Conservation (phyloP, 2,888 invertebrate genomes). For the Charanyca ferruginea region DNA sequence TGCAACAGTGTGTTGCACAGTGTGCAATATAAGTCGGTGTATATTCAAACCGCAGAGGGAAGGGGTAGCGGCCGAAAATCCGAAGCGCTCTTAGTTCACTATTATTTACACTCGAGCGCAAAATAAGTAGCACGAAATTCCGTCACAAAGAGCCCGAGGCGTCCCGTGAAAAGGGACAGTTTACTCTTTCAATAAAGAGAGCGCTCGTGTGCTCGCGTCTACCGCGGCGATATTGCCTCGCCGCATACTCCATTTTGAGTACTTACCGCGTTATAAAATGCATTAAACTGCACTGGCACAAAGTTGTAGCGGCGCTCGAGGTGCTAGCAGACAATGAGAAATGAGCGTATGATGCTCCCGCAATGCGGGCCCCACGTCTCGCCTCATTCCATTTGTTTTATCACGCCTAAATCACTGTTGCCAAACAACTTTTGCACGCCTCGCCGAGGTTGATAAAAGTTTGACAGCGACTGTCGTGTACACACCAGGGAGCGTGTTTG, state of each 20-base stretch:
- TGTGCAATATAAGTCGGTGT: conserved; percentile 73
- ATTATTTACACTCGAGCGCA: conserved; percentile 84
- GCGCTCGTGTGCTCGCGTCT: conserved; percentile 78
- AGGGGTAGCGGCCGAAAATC: conserved; percentile 80
- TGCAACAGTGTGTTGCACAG: conserved; percentile 68
- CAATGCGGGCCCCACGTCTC: conserved; percentile 84
- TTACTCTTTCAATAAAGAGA: conserved; percentile 89
- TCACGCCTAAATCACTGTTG: conserved; percentile 89
- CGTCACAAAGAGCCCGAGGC: conserved; percentile 85
- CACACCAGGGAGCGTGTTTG: conserved; percentile 83
- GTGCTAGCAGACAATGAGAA: conserved; percentile 88
- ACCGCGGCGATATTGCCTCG: conserved; percentile 83
- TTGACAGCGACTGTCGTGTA: conserved; percentile 87
- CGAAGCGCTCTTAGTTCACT: conserved; percentile 80
- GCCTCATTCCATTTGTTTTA: conserved; percentile 87
- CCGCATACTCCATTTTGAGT: conserved; percentile 85
- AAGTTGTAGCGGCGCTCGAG: conserved; percentile 81
- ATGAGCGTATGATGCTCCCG: conserved; percentile 88
- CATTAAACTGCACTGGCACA: conserved; percentile 88
- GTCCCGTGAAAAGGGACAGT: conserved; percentile 88
- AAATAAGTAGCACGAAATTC: conserved; percentile 87
- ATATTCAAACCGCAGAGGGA: conserved; percentile 78
- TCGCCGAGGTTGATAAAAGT: conserved; percentile 84
- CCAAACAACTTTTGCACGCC: conserved; percentile 81
- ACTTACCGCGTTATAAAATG: conserved; percentile 89